Evolutionary conservation across 2,888 invertebrate genomes (phyloP), one percentile per base, ranked within the genome.

Genomic region (Drosophila neonasuta): DNA sequence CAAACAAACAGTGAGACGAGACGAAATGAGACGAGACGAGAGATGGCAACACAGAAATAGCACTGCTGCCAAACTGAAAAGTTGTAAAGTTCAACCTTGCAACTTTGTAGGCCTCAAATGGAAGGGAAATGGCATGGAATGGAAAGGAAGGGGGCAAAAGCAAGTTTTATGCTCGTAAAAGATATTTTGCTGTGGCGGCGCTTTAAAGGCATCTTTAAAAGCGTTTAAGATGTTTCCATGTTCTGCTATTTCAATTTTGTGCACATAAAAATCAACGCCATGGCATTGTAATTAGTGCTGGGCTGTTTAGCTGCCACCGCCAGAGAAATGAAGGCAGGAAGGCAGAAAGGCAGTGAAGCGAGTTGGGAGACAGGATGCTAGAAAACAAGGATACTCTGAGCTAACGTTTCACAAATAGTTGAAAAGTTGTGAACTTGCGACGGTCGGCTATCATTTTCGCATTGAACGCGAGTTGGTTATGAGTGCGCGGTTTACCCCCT

Each of bases 381-480:
- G 29, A n/a, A 44, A 13, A 44, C 54, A 20, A 55, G 54, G 32
- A 32, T 54, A 42, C 39, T 10, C 32, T 15, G 11, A 55, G 54
- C 44, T 44, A 55, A 17, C 32, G 32, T 45, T 45, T 55, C 54
- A 63, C 68, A 77, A 82, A 86, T 81, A 81, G 82, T 79, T 81
- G 73, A 79, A 84, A 82, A 84, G 82, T 84, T 86, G 86, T 83
- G 71, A 81, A 79, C 77, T 71, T 71, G 62, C 58, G 58, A 64
- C 61, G 68, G 63, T 60, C 72, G 67, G 87, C 87, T 83, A 85
- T 87, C 84, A 86, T 87, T 86, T 84, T 74, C 87, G 67, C 83
- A 87, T 84, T 76, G 86, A 69, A 65, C 56, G 49, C 48, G 52
- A 60, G 67, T 56, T 62, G 80, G 74, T 79, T 84, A 83, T 74